phyloP scores from a whole-genome alignment of 2,113 vertebrate genomes.

The Porphyrio hochstetteri region DNA sequence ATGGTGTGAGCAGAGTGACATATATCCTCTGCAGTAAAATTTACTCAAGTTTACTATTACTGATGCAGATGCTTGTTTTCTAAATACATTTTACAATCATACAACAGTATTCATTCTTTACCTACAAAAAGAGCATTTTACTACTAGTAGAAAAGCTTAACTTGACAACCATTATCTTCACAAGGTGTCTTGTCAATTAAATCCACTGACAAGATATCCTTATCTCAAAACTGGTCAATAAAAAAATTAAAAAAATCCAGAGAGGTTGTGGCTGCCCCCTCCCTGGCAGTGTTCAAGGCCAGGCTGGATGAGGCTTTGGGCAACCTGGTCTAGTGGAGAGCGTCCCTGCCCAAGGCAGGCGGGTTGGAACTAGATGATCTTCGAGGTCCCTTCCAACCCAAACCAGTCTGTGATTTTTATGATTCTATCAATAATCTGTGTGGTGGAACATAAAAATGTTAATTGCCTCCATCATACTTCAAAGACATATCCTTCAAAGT shows the following conservation, averaged over 20 bases:
- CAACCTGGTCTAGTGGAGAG: too few relatives aligned
- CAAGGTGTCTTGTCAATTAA: neutral
- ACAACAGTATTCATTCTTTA: neutral
- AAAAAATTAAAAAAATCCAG: too few relatives aligned
- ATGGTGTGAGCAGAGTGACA: fast-evolving
- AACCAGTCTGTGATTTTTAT: too few relatives aligned
- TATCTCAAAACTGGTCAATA: neutral
- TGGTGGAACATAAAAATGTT: neutral
- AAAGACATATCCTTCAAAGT: neutral
- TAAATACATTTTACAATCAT: neutral
- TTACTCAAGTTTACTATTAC: neutral
- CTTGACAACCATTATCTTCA: neutral
- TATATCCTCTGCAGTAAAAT: neutral
- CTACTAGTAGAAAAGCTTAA: neutral
- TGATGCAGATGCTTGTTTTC: neutral
- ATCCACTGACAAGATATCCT: neutral
- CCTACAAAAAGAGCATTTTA: neutral
- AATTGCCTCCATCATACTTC: neutral
- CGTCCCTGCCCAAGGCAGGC: too few relatives aligned
- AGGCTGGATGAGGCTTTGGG: too few relatives aligned
- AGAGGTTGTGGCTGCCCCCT: too few relatives aligned
- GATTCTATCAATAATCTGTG: neutral
- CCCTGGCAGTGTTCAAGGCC: too few relatives aligned
- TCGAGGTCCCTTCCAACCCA: too few relatives aligned
- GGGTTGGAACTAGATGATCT: too few relatives aligned